phyloP scores from a whole-genome alignment of 37 sponge, comb jelly and placozoan species.

The Theonella swinhoei region DNA sequence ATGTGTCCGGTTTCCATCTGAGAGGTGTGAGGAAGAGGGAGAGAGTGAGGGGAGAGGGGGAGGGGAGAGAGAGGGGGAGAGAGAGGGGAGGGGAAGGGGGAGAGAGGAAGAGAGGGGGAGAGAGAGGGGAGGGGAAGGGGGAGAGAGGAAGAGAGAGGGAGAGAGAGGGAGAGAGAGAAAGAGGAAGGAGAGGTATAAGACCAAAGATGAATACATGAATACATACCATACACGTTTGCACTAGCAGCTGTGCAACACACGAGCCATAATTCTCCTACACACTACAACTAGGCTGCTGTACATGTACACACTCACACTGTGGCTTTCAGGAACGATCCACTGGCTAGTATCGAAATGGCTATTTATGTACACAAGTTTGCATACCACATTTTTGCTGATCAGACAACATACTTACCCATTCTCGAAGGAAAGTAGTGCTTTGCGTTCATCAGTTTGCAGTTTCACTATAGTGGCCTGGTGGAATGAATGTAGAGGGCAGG shows the following conservation, averaged over 20 bases:
- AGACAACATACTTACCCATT: slow-evolving; percentile 70
- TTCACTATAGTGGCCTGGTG: slow-evolving; percentile 56
- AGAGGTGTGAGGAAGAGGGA: background rate
- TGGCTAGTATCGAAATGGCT: no score
- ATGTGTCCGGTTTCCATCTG: slow-evolving; percentile 66
- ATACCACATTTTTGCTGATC: no score
- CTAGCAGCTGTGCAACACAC: no score
- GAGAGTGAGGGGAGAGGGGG: background rate
- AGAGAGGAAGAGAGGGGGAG: slow-evolving; percentile 24
- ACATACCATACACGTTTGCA: no score
- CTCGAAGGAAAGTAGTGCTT: slow-evolving; percentile 46
- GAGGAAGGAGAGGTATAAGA: background rate
- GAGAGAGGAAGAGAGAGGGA: background rate
- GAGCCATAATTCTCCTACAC: no score
- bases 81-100: slow-evolving; percentile 1
- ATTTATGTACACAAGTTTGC: no score
- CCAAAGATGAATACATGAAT: background rate
- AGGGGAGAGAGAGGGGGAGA: slow-evolving; percentile 15
- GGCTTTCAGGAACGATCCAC: no score
- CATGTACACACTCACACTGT: no score
- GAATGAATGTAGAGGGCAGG: background rate
- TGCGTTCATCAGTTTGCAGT: slow-evolving; percentile 34
- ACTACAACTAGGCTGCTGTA: no score
- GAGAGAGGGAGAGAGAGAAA: slow-evolving; percentile 18
- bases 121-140: slow-evolving; percentile 12